Evolutionary conservation across 2,797 vertebrate genomes (phyloP).

Genomic region (Pterois miles): DNA sequence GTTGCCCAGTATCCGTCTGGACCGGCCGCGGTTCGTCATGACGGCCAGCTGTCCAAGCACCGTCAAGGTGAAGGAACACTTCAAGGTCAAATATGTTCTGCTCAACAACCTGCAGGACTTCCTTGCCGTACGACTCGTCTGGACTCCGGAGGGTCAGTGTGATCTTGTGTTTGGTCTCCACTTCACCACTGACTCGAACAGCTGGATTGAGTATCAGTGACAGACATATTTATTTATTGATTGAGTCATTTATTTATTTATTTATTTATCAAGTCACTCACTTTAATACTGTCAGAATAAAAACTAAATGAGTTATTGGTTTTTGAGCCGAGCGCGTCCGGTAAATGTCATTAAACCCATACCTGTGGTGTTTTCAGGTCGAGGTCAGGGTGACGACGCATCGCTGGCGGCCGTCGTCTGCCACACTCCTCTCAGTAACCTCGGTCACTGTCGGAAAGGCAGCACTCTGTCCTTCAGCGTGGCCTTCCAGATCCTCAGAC

Average conservation of each 20-base stretch:
- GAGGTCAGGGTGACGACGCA: conserved; percentile 83
- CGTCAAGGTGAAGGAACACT: conserved; percentile 86
- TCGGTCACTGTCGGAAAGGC: conserved; percentile 92
- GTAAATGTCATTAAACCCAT: not conserved
- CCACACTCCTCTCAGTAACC: conserved; percentile 91
- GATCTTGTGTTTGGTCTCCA: no score
- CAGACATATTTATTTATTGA: no score
- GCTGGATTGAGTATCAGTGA: no score
- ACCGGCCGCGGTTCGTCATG: conserved; percentile 92
- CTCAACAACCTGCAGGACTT: conserved; percentile 96
- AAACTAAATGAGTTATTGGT: no score
- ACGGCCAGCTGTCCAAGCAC: conserved; percentile 90
- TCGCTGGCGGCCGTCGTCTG: conserved; percentile 89
- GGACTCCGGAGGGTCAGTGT: conserved; percentile 89
- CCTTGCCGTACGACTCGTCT: conserved; percentile 91
- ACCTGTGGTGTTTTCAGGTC: conserved; percentile 75
- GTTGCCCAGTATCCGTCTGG: conserved; percentile 91
- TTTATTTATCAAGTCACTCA: no score
- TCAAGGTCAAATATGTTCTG: conserved; percentile 92
- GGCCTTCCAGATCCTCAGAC: conserved; percentile 90
- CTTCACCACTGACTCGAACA: no score
- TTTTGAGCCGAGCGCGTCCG: not conserved
- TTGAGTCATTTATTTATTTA: no score
- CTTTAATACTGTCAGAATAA: no score
- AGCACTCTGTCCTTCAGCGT: conserved; percentile 91